phyloP scores from a whole-genome alignment of 2,888 invertebrate species.

The Drosophila cyrtoloma region DNA sequence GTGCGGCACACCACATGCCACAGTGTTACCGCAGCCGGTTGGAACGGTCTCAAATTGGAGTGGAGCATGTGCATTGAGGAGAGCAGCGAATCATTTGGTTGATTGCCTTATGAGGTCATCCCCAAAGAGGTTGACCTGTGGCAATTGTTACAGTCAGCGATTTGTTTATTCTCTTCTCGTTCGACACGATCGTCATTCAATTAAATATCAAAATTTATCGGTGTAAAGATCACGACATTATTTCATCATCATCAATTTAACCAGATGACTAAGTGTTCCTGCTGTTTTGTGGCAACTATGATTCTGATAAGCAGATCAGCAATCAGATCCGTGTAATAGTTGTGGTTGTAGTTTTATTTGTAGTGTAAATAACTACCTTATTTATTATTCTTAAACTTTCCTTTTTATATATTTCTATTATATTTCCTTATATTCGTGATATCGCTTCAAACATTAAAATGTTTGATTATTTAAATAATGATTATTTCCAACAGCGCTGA shows the following conservation, averaged over 20 bases:
- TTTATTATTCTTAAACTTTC: background rate
- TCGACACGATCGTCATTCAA: conserved; percentile 67
- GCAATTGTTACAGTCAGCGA: conserved; percentile 46
- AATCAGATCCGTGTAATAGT: background rate
- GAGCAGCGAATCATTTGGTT: conserved; percentile 48
- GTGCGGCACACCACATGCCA: conserved; percentile 9
- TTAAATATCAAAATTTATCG: conserved; percentile 62
- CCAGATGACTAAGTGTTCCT: conserved; percentile 25
- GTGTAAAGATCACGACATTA: conserved; percentile 40
- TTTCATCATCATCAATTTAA: conserved; percentile 34
- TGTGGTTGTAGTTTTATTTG: background rate
- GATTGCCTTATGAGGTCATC: conserved; percentile 62
- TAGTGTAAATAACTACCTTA: background rate
- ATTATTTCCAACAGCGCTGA: background rate
- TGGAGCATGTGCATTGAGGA: conserved; percentile 35
- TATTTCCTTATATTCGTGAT: background rate
- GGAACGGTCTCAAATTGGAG: conserved; percentile 38
- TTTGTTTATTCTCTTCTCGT: conserved; percentile 46
- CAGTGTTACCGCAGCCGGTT: conserved; percentile 60
- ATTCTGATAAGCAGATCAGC: background rate
- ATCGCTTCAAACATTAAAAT: background rate
- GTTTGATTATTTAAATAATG: background rate
- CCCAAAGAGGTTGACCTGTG: conserved; percentile 55
- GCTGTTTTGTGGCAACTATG: background rate
- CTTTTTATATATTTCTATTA: background rate